A percentile compares a stretch with the other conserved stretches of the same genome.
Conservation (phyloP, 1,140 invertebrate genomes). For the Charaxes varanes region DNA sequence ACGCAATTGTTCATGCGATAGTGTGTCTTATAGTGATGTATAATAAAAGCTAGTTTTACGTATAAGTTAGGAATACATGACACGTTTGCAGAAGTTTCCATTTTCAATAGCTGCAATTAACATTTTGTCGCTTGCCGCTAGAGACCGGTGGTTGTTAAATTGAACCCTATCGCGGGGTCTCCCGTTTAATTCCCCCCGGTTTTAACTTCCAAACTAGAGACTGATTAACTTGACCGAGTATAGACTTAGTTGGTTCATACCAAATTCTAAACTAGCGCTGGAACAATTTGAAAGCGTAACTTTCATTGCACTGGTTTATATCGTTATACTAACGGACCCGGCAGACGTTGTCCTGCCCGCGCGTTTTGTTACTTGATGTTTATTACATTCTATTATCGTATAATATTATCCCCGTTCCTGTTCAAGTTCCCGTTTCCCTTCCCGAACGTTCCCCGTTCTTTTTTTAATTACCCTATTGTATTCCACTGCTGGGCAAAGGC, state of each 20-base stretch:
- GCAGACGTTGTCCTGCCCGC: too few species aligned
- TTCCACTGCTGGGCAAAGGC: too few species aligned
- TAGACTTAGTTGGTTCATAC: constrained; percentile 25
- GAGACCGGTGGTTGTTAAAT: constrained; percentile 34
- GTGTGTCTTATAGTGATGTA: constrained; percentile 6
- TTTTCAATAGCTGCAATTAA: constrained; percentile 40
- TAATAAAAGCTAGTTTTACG: constrained; percentile 11
- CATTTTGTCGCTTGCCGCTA: constrained; percentile 34
- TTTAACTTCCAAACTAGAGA: constrained; percentile 27
- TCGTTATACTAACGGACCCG: too few species aligned
- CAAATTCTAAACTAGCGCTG: constrained; percentile 17
- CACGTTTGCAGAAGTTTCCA: constrained; percentile 28
- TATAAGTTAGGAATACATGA: constrained; percentile 1
- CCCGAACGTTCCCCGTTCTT: too few species aligned
- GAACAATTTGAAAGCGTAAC: too few species aligned
- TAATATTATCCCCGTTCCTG: too few species aligned
- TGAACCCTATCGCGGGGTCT: constrained; percentile 33
- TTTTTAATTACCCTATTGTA: too few species aligned
- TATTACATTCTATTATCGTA: too few species aligned
- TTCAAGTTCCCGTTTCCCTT: too few species aligned
- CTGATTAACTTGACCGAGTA: constrained; percentile 28
- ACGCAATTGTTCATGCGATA: constrained; percentile 1
- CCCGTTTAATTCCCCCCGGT: constrained; percentile 32
- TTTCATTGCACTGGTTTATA: too few species aligned
- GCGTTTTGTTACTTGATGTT: too few species aligned